phyloP scores from a whole-genome alignment of 2,797 vertebrate genomes.

The Meda fulgida region DNA sequence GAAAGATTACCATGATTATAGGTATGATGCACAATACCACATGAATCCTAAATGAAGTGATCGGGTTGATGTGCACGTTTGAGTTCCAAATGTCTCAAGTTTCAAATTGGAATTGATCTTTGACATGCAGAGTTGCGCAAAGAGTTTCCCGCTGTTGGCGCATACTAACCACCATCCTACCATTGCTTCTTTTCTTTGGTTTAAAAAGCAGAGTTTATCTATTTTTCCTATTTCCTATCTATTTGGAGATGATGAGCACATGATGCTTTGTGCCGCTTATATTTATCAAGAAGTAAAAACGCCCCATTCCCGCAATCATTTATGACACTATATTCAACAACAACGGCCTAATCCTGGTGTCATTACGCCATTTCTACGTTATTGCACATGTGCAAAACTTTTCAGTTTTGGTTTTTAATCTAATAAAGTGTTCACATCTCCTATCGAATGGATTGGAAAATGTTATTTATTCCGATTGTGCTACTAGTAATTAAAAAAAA shows the following conservation, averaged over 20 bases:
- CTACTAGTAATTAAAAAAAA: no score
- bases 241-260: background rate
- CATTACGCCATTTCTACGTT: background rate
- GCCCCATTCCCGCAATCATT: background rate
- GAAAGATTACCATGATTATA: background rate
- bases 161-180: background rate
- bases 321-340: background rate
- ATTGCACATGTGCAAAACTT: background rate
- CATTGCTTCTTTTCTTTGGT: background rate
- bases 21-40: no score
- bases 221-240: no score
- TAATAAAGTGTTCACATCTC: no score
- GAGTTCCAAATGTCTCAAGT: background rate
- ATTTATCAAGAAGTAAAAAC: background rate
- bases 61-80: background rate
- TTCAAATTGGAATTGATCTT: background rate
- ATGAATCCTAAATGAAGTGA: background rate
- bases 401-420: background rate
- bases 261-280: background rate
- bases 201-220: background rate
- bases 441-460: no score
- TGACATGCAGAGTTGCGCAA: background rate
- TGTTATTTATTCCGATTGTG: no score
- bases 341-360: no score
- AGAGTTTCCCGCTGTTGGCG: background rate